These are phyloP conservation scores for Ceratosolen solmsi DNA, from an alignment of 1,140 invertebrate genomes.

Conservation along the genomic window DNA sequence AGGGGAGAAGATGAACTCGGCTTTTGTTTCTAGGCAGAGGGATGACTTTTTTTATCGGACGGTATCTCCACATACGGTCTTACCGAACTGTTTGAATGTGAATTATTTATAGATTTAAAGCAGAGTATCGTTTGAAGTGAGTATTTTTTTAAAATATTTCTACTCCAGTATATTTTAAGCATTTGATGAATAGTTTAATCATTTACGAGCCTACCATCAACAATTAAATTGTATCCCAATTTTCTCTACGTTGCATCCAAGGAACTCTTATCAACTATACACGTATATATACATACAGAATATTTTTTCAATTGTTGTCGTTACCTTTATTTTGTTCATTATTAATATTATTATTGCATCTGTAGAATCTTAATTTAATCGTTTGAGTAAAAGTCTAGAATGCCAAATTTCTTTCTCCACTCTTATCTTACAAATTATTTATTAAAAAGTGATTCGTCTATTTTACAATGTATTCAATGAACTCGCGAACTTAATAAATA, in stretches of 20 bases:
- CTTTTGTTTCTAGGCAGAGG: not conserved
- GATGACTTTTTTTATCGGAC: constrained; percentile 17
- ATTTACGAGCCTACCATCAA: not conserved
- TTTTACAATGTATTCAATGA: too few species aligned
- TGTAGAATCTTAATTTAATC: too few species aligned
- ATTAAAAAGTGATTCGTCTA: too few species aligned
- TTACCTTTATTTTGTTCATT: too few species aligned
- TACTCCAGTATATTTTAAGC: not conserved
- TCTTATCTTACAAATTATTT: too few species aligned
- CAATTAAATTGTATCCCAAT: not conserved
- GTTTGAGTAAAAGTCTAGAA: too few species aligned
- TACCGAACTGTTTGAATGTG: not conserved
- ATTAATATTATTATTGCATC: too few species aligned
- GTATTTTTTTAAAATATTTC: not conserved
- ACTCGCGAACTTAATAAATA: too few species aligned
- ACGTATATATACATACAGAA: too few species aligned
- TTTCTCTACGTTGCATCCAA: not conserved
- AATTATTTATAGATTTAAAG: constrained; percentile 38
- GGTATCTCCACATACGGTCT: constrained; percentile 23
- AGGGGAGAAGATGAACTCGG: not conserved
- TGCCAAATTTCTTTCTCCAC: too few species aligned
- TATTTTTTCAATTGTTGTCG: too few species aligned
- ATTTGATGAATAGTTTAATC: not conserved
- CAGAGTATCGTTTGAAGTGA: constrained; percentile 14
- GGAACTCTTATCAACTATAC: too few species aligned